Conservation (phyloP, 2,888 invertebrate species). For the Tyria jacobaeae region DNA sequence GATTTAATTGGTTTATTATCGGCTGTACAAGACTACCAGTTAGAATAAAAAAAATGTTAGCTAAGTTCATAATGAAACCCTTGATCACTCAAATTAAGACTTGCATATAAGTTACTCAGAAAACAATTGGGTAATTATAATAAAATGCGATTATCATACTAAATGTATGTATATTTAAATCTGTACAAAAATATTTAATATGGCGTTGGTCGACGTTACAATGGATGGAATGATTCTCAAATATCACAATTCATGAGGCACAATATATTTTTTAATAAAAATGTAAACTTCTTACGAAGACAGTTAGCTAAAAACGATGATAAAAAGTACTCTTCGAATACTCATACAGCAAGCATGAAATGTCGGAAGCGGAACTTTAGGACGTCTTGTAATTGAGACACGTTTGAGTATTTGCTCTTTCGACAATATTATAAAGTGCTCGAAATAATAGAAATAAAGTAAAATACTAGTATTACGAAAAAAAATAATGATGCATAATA, state of each 20-base stretch:
- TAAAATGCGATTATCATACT: slow-evolving; percentile 40
- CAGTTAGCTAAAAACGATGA: background rate
- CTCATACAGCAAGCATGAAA: background rate
- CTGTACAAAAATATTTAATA: slow-evolving; percentile 71
- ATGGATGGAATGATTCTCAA: slow-evolving; percentile 67
- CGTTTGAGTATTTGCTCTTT: background rate
- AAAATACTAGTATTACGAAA: background rate
- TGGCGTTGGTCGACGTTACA: slow-evolving; percentile 68
- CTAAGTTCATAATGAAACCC: no score
- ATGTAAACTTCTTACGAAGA: background rate
- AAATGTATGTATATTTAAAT: slow-evolving; percentile 58
- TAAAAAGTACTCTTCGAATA: no score
- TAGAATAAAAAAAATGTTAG: no score
- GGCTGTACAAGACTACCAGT: no score
- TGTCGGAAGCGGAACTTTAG: no score
- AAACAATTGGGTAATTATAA: slow-evolving; percentile 6
- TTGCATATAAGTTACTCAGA: no score
- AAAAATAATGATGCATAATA: background rate
- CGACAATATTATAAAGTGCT: background rate
- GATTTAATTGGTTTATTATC: no score
- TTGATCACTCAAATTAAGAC: no score
- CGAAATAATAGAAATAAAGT: background rate
- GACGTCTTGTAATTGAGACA: background rate
- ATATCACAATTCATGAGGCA: slow-evolving; percentile 58
- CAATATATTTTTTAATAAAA: slow-evolving; percentile 15